Base-by-base conservation (phyloP, 2,888 invertebrate genomes). In the Eledone cirrhosa region DNA sequence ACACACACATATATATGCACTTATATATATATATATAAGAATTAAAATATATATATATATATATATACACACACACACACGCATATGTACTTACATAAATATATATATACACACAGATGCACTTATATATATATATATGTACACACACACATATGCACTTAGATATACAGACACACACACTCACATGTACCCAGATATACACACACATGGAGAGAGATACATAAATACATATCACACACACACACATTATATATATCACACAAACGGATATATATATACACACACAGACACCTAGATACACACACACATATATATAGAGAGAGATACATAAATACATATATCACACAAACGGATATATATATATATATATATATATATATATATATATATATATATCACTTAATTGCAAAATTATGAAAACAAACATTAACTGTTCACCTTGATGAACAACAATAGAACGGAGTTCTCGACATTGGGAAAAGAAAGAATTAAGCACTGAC, bases 41-140 rank as follows among this genome's bases (percentile, higher is more conserved):
- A n/a, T n/a, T n/a, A n/a, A n/a, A n/a, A n/a, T n/a, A n/a, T n/a
- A n/a, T n/a, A n/a, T n/a, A n/a, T n/a, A 59, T 59, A 59, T 59
- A 59, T 11, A 59, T 59, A 59, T 11, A 59, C 59, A 59, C 11
- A 59, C 11, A 59, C n/a, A 59, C 11, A 59, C n/a, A 59, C 11
- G n/a, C n/a, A 59, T 59, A 11, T 59, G n/a, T 59, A 59, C n/a
- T n/a, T n/a, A n/a, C n/a, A n/a, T n/a, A n/a, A n/a, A n/a, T n/a
- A n/a, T n/a, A n/a, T n/a, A n/a, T n/a, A n/a, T n/a, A n/a, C n/a
- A n/a, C n/a, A n/a, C n/a, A n/a, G n/a, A n/a, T n/a, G n/a, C n/a
- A n/a, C n/a, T n/a, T 59, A 59, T 59, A 59, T 59, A 59, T 59
- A 59, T 59, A 59, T 59, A 59, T 11, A 59, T 59, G n/a, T 59